Percentiles rank a stretch among this genome's conserved stretches.
Evolutionary conservation across 92 coral and sea anemone species (phyloP).

Genomic region (Porites lobata): DNA sequence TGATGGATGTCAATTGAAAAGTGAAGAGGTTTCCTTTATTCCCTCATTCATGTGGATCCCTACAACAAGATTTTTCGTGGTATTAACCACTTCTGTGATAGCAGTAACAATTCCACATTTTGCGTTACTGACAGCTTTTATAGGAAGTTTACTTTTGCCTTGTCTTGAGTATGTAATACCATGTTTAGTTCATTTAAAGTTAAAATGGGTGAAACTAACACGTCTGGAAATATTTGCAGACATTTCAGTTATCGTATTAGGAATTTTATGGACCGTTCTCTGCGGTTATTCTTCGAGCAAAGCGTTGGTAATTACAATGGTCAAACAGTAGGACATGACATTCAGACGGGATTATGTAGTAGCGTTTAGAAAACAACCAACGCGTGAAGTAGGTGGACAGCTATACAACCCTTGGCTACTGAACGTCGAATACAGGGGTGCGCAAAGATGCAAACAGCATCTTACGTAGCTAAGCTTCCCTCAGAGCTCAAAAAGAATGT

Average conservation of each 20-base stretch:
- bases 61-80: neutral
- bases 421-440: too few species aligned
- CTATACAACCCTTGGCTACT: too few species aligned
- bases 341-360: too few species aligned
- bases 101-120: slow-evolving; percentile 32
- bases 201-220: neutral
- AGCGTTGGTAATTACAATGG: slow-evolving; percentile 10
- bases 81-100: neutral
- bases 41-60: slow-evolving; percentile 8
- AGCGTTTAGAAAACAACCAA: too few species aligned
- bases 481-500: too few species aligned
- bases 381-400: too few species aligned
- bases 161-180: slow-evolving; percentile 1
- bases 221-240: slow-evolving; percentile 2
- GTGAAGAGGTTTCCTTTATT: neutral
- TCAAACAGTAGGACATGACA: too few species aligned
- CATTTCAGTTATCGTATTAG: neutral
- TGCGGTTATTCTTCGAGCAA: slow-evolving; percentile 6
- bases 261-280: neutral
- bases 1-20: neutral
- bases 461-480: too few species aligned
- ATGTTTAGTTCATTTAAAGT: slow-evolving; percentile 14
- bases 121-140: slow-evolving; percentile 19
- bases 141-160: neutral
- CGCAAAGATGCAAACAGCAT: too few species aligned